These are phyloP conservation scores for Catharus fuscescens DNA, from an alignment of 2,113 vertebrate genomes.

Conservation along the genomic window DNA sequence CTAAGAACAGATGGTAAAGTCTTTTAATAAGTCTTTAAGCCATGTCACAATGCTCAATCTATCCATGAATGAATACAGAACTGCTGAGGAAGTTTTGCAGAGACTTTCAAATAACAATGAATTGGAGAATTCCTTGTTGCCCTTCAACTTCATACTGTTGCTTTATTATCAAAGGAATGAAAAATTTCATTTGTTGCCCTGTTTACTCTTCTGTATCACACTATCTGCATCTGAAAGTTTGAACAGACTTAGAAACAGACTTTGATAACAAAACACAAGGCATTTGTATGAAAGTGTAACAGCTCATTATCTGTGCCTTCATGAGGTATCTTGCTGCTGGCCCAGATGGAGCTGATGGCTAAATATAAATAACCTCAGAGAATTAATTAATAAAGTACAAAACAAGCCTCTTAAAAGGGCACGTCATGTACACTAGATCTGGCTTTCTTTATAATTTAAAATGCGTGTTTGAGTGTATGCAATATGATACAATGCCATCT, in stretches of 20 bases:
- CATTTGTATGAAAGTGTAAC: conserved; percentile 20
- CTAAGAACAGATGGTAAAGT: not conserved
- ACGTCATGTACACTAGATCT: not conserved
- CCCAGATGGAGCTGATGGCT: conserved; percentile 55
- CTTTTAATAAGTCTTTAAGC: not conserved
- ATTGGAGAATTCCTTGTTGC: not conserved
- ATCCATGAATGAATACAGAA: not conserved
- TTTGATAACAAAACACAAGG: conserved; percentile 23
- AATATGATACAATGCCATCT: not conserved
- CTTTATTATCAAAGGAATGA: not conserved
- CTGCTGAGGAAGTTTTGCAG: not conserved
- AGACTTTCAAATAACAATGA: not conserved
- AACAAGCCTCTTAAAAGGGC: conserved; percentile 36
- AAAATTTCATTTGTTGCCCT: not conserved
- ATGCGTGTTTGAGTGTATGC: not conserved
- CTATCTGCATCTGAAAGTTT: conserved; percentile 6
- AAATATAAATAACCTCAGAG: conserved; percentile 59
- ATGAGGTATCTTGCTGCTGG: conserved; percentile 33
- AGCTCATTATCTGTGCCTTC: conserved; percentile 50
- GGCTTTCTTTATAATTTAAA: not conserved
- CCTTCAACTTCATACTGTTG: not conserved
- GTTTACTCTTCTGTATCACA: not conserved
- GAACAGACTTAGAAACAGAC: conserved; percentile 33
- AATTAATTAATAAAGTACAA: conserved; percentile 62
- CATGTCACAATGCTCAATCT: not conserved